Evolutionary conservation across 2,113 vertebrate genomes (phyloP).

Genomic region (Nipponia nippon): DNA sequence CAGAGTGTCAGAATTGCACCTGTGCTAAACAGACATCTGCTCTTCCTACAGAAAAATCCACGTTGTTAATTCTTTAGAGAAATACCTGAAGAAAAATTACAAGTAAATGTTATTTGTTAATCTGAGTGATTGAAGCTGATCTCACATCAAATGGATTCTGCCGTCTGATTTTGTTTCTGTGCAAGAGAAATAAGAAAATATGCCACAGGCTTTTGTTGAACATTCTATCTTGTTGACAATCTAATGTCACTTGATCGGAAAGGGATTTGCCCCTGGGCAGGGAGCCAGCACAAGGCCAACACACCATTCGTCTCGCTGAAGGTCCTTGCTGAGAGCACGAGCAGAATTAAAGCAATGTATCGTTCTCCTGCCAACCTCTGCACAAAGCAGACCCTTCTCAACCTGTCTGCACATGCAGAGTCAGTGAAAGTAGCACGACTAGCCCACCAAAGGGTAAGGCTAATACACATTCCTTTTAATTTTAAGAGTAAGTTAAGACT

Average conservation of each 20-base stretch:
- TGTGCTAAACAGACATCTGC: neutral
- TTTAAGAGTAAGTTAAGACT: neutral
- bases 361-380: fast-evolving
- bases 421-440: neutral
- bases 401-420: neutral
- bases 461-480: neutral
- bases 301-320: neutral
- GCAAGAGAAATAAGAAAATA: neutral
- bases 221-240: neutral
- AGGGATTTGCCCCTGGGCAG: neutral
- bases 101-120: neutral
- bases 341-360: neutral
- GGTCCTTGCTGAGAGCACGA: fast-evolving
- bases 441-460: neutral
- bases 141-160: neutral
- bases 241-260: neutral
- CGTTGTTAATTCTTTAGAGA: neutral
- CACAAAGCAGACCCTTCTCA: neutral
- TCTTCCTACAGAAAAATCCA: neutral
- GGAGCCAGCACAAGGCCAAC: neutral
- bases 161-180: constrained; percentile 20
- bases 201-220: neutral
- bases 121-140: neutral
- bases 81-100: neutral
- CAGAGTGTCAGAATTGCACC: constrained; percentile 7